A percentile compares a stretch with the other conserved stretches of the same genome.
These are phyloP conservation scores for Leucopternis melanops DNA, from an alignment of 2,113 vertebrate species.

Conservation along the genomic window DNA sequence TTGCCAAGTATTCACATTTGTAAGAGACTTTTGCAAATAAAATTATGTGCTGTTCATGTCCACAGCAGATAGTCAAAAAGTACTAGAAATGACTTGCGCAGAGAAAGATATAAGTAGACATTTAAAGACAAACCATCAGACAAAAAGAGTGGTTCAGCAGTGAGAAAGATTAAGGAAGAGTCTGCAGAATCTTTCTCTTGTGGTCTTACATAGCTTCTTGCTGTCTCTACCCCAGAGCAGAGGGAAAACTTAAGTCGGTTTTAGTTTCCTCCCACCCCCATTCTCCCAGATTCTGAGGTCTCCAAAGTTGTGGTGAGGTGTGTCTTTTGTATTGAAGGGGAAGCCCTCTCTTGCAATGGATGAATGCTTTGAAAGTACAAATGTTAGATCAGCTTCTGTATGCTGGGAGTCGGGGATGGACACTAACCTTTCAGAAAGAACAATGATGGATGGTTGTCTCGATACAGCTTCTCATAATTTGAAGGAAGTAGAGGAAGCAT, in stretches of 20 bases:
- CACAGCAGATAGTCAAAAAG: not conserved
- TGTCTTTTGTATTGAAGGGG: not conserved
- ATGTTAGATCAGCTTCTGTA: not conserved
- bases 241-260: not conserved
- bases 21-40: not conserved
- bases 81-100: not conserved
- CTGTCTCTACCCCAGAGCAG: not conserved
- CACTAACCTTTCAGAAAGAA: not conserved
- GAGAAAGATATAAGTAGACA: not conserved
- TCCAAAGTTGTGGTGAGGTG: not conserved
- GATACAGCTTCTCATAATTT: accelerated
- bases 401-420: not conserved
- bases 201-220: not conserved
- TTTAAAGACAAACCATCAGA: not conserved
- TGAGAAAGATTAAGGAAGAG: not conserved
- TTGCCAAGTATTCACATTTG: not conserved
- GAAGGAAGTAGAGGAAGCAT: not conserved
- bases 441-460: not conserved
- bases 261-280: not conserved
- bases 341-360: not conserved
- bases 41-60: not conserved
- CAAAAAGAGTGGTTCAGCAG: not conserved
- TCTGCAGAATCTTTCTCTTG: not conserved
- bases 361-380: not conserved
- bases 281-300: not conserved